Conservation (phyloP, 2,888 invertebrate genomes). For the Cremastinae sp. region DNA sequence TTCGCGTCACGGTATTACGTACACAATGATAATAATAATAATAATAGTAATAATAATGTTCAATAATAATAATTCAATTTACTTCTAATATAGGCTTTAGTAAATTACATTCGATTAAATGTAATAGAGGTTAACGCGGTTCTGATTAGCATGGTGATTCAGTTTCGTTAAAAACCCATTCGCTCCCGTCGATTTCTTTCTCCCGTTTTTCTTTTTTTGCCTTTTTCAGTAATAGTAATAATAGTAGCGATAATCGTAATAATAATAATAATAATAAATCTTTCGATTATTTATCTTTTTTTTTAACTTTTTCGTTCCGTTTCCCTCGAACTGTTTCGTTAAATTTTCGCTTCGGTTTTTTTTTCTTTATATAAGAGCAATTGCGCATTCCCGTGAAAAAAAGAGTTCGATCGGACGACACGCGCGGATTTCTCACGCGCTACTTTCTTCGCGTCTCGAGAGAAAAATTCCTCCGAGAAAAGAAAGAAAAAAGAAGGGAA, state of each 20-base stretch:
- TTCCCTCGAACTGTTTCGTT: conserved; percentile 18
- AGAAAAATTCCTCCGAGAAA: conserved; percentile 9
- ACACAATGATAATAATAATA: conserved; percentile 49
- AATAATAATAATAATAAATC: conserved; percentile 42
- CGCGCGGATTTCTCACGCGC: conserved; percentile 56
- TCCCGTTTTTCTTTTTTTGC: conserved; percentile 26
- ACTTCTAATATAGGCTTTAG: conserved; percentile 73
- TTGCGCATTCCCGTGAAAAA: conserved; percentile 73
- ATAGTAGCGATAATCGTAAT: background rate
- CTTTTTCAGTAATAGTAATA: conserved; percentile 6
- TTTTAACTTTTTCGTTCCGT: conserved; percentile 47
- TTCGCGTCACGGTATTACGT: conserved; percentile 60
- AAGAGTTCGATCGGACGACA: conserved; percentile 60
- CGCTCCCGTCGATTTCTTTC: conserved; percentile 45
- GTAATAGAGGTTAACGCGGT: conserved; percentile 80
- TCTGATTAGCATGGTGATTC: conserved; percentile 79
- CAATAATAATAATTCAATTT: conserved; percentile 64
- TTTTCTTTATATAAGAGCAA: conserved; percentile 64
- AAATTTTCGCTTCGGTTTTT: conserved; percentile 39
- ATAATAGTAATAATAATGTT: conserved; percentile 30
- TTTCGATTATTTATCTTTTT: conserved; percentile 38
- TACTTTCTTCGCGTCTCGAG: conserved; percentile 54
- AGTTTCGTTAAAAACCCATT: conserved; percentile 67
- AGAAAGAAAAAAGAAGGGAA: background rate
- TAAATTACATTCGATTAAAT: conserved; percentile 79